phyloP scores from a whole-genome alignment of 2,888 invertebrate genomes.

The Phrixothrix hirtus region DNA sequence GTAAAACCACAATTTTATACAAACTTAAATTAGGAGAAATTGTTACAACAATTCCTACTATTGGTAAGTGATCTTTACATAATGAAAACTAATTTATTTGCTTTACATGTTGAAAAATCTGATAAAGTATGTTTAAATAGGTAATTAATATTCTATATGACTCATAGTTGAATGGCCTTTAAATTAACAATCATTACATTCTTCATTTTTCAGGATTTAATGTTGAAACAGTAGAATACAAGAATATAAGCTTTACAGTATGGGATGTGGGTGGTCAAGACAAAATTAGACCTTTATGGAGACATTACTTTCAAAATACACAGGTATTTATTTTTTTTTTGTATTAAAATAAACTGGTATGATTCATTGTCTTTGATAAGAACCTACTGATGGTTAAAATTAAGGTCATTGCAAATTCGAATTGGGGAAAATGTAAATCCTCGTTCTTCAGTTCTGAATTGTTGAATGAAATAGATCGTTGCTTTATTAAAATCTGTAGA shows the following conservation, averaged over 20 bases:
- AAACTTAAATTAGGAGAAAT: conserved; percentile 99
- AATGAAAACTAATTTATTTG: conserved; percentile 1
- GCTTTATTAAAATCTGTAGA: no score
- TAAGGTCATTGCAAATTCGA: no score
- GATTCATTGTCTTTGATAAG: no score
- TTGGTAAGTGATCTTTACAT: conserved; percentile 77
- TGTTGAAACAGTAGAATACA: conserved; percentile 98
- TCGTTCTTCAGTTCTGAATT: no score
- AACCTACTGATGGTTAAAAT: no score
- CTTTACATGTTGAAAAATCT: conserved; percentile 6
- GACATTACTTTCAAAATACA: conserved; percentile 98
- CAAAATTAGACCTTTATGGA: conserved; percentile 96
- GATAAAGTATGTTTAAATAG: background rate
- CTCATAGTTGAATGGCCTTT: conserved; percentile 33
- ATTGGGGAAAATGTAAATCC: no score
- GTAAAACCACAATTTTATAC: conserved; percentile 99
- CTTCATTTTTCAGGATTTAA: conserved; percentile 77
- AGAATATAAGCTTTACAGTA: conserved; percentile 98
- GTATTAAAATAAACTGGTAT: background rate
- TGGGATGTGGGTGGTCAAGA: conserved; percentile 99
- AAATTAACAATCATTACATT: conserved; percentile 15
- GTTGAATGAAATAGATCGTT: no score
- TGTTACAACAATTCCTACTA: conserved; percentile 99
- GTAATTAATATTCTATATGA: conserved; percentile 13
- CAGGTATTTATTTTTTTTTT: conserved; percentile 64